Percentiles rank a stretch among this genome's conserved stretches.
Conservation (phyloP, 1,140 invertebrate species). For the Aphelenchoides fujianensis region DNA sequence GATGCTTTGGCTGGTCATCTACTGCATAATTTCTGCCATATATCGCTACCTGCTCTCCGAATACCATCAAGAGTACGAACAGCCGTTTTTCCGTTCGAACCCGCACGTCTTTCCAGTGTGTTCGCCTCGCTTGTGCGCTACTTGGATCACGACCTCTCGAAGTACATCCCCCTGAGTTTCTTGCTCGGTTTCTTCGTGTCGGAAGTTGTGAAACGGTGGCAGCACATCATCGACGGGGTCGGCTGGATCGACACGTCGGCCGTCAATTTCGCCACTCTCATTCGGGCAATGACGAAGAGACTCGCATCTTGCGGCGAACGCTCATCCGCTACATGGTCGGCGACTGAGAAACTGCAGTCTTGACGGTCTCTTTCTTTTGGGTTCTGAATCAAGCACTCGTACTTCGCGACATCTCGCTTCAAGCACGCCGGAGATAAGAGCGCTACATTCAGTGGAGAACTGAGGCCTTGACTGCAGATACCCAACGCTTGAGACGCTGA, state of each 20-base stretch:
- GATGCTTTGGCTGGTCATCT: constrained; percentile 37
- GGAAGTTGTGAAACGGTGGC: constrained; percentile 43
- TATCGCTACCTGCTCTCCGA: constrained; percentile 35
- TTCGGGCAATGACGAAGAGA: constrained; percentile 71
- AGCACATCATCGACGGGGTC: constrained; percentile 52
- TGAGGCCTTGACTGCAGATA: too few species aligned
- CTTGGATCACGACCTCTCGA: constrained; percentile 44
- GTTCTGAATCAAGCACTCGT: constrained; percentile 47
- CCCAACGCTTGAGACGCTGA: constrained; percentile 56
- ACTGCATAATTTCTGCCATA: constrained; percentile 38
- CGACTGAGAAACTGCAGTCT: too few species aligned
- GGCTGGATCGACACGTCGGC: constrained; percentile 60
- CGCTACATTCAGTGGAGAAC: too few species aligned
- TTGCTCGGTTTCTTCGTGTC: constrained; percentile 48
- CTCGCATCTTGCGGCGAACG: constrained; percentile 69
- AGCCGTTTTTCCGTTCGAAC: too few species aligned
- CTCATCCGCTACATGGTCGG: constrained; percentile 51
- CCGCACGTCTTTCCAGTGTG: constrained; percentile 33
- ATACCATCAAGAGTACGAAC: constrained; percentile 33
- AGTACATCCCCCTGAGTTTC: constrained; percentile 44
- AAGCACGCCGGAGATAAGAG: too few species aligned
- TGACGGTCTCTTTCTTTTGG: too few species aligned
- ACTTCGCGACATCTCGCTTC: too few species aligned
- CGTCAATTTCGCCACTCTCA: constrained; percentile 50
- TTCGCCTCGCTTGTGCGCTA: constrained; percentile 53